Percentiles rank a stretch among this genome's conserved stretches.
Conservation (phyloP, 2,888 invertebrate species). For the Operophtera brumata region DNA sequence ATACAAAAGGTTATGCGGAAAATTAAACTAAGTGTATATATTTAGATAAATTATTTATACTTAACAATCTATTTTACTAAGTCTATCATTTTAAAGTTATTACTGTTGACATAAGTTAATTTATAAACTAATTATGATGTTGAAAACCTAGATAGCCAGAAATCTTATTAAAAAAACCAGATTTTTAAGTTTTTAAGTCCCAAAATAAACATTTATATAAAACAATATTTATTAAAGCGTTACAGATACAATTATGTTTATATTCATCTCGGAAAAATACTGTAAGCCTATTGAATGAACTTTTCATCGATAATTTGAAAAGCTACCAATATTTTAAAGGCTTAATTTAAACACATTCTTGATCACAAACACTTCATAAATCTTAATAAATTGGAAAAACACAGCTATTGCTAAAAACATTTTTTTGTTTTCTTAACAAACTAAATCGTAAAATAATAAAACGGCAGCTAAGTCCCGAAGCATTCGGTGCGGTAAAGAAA, state of each 20-base stretch:
- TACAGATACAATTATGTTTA: neutral
- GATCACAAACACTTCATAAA: neutral
- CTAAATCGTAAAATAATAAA: slow-evolving; percentile 27
- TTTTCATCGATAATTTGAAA: neutral
- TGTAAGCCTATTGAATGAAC: neutral
- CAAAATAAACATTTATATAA: too few species aligned
- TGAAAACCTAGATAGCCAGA: too few species aligned
- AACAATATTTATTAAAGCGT: too few species aligned
- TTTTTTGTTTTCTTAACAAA: slow-evolving; percentile 18
- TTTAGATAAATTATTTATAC: too few species aligned
- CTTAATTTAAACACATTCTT: neutral
- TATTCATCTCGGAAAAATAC: neutral
- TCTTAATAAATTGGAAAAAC: neutral
- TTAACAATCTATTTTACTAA: too few species aligned
- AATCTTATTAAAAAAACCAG: too few species aligned
- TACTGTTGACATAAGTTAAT: too few species aligned
- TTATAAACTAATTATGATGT: too few species aligned
- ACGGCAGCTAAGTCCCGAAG: slow-evolving; percentile 64
- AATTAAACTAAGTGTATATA: too few species aligned
- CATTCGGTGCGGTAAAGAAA: slow-evolving; percentile 68
- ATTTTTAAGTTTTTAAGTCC: too few species aligned
- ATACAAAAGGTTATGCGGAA: too few species aligned
- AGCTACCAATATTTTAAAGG: neutral
- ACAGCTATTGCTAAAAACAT: neutral
- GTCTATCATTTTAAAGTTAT: too few species aligned